Conservation (phyloP, 2,888 invertebrate species). For the Sinelater perroti region DNA sequence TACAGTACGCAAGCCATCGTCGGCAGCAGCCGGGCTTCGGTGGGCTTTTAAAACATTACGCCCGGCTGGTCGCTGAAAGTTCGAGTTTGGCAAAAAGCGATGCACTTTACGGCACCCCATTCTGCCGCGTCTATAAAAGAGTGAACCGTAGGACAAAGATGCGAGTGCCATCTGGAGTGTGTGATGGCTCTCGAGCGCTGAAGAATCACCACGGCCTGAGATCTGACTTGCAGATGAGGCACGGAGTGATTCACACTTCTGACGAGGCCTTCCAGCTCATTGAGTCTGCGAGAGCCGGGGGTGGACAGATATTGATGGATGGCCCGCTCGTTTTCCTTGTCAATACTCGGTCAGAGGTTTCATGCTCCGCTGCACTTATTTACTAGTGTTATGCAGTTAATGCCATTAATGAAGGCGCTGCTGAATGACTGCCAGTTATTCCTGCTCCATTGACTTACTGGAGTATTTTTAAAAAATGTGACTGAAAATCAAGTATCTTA, state of each 20-base stretch:
- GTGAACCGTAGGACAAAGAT: constrained; percentile 26
- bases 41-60: too few species aligned
- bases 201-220: constrained; percentile 49
- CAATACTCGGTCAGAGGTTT: constrained; percentile 46
- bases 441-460: too few species aligned
- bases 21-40: too few species aligned
- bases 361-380: constrained; percentile 27
- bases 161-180: constrained; percentile 45
- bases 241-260: constrained; percentile 56
- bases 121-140: constrained; percentile 1
- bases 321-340: constrained; percentile 43
- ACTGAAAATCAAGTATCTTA: too few species aligned
- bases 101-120: neutral
- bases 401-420: too few species aligned
- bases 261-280: constrained; percentile 54
- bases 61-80: too few species aligned
- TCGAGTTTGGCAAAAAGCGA: too few species aligned
- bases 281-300: constrained; percentile 49
- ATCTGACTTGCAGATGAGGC: constrained; percentile 58
- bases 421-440: too few species aligned
- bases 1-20: too few species aligned
- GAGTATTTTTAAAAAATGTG: too few species aligned
- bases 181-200: constrained; percentile 47
- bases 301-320: constrained; percentile 50
- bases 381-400: too few species aligned